Conservation (phyloP, 2,888 invertebrate genomes). For the Gisinianus flammeolus region DNA sequence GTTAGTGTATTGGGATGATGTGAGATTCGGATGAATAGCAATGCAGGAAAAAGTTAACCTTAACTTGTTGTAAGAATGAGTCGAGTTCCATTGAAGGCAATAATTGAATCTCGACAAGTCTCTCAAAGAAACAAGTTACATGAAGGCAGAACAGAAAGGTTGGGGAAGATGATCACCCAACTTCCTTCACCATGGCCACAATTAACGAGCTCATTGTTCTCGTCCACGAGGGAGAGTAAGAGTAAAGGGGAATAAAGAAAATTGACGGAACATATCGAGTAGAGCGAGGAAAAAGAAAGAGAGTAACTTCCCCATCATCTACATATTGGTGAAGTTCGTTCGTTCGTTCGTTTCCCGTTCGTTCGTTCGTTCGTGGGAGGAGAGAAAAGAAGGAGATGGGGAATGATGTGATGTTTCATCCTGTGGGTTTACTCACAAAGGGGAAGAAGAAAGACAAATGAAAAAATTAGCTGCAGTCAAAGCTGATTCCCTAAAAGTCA, state of each 20-base stretch:
- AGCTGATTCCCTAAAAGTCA: slow-evolving; percentile 30
- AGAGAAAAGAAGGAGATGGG: slow-evolving; percentile 4
- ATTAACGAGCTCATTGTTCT: slow-evolving; percentile 40
- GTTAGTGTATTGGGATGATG: slow-evolving; percentile 1
- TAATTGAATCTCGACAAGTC: slow-evolving; percentile 25
- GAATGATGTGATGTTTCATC: slow-evolving; percentile 3
- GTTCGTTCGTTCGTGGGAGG: not conserved
- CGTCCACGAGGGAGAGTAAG: not conserved
- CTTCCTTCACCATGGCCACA: slow-evolving; percentile 24
- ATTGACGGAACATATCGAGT: too few species aligned
- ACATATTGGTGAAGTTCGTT: too few species aligned
- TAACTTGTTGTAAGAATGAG: too few species aligned
- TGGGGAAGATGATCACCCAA: slow-evolving; percentile 38
- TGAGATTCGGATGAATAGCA: not conserved
- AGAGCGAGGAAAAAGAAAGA: too few species aligned
- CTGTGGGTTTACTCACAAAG: not conserved
- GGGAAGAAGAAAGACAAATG: slow-evolving; percentile 20
- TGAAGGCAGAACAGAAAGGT: slow-evolving; percentile 6
- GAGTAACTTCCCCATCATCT: too few species aligned
- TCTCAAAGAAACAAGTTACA: slow-evolving; percentile 14
- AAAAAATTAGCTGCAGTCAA: slow-evolving; percentile 36
- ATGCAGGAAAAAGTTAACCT: not conserved
- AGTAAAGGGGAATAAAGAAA: not conserved
- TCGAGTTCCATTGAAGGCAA: not conserved
- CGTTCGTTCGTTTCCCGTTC: too few species aligned